Base-by-base conservation (phyloP, 2,888 invertebrate genomes). In the Vanessa cardui region DNA sequence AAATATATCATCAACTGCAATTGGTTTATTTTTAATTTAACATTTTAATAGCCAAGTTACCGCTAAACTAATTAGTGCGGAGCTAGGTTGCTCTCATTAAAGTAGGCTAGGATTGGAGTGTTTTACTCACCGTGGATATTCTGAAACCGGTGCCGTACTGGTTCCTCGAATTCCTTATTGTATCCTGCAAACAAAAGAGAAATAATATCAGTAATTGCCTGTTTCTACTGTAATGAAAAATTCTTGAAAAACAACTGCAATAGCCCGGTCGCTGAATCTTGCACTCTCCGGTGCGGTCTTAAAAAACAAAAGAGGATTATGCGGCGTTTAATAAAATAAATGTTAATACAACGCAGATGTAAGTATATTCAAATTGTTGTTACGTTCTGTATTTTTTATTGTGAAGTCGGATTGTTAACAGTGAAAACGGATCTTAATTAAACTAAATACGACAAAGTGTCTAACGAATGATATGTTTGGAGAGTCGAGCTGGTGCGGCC, bases 121-220 rank as follows among this genome's bases (percentile, higher is more conserved):
- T 73, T 72, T 73, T 72, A 80, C 86, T 85, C 76, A 89, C 89
- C 87, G 80, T 84, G 76, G 81, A 78, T 83, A 78, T 79, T 75
- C 79, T 80, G 68, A 77, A 72, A 70, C 72, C 77, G 66, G 75
- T 68, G 73, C 65, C 69, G 66, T 72, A 71, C 69, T 75, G 75
- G 68, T 73, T 72, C 68, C 73, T 74, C 65, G 72, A 69, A 64
- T 73, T 75, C 70, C 71, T 76, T 79, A 78, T 77, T 78, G 77
- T 78, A 66, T 75, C 73, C 87, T 87, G 86, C 4, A 76, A 83
- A 77, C 64, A 78, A 79, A 74, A 67, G 66, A 72, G 62, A 66
- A 68, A 68, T 54, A 68, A 70, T 72, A 72, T 73, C 67, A 68
- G 60, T 68, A 62, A 64, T 70, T 72, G 64, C 72, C 58, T 70